A percentile compares a stretch with the other conserved stretches of the same genome.
Evolutionary conservation across 2,797 vertebrate genomes (phyloP).

Genomic region (Heteromormyrus szaboi): DNA sequence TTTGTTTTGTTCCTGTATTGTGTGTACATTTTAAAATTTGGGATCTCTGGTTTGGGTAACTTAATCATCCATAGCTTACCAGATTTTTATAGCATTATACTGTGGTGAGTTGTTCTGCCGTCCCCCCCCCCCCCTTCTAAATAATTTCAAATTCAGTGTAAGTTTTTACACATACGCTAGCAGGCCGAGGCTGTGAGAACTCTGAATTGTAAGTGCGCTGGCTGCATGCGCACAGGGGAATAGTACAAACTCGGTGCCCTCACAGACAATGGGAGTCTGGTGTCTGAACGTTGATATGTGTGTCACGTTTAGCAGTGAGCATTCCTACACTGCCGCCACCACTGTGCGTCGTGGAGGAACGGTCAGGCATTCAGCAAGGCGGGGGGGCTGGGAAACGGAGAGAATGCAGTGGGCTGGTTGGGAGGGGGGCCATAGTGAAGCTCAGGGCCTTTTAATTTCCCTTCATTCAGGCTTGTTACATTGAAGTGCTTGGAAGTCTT

Average conservation of each 20-base stretch:
- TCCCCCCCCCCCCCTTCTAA: neutral
- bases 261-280: slow-evolving; percentile 36
- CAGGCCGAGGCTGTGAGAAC: neutral
- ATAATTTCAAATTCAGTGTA: slow-evolving; percentile 1
- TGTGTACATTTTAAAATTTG: neutral
- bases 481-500: slow-evolving; percentile 1
- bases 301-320: slow-evolving; percentile 53
- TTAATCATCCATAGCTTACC: neutral
- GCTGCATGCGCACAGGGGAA: slow-evolving; percentile 30
- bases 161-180: neutral
- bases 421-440: neutral
- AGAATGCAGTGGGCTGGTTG: neutral
- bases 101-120: neutral
- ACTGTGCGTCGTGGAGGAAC: slow-evolving; percentile 46
- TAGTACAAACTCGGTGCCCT: slow-evolving; percentile 20
- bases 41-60: neutral
- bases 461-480: neutral
- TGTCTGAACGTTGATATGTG: slow-evolving; percentile 46
- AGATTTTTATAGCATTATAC: neutral
- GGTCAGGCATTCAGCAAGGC: slow-evolving; percentile 2
- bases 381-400: neutral
- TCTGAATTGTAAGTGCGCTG: slow-evolving; percentile 3
- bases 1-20: neutral
- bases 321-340: slow-evolving; percentile 49
- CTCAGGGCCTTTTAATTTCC: neutral